Evolutionary conservation across 2,797 vertebrate species (phyloP).

Genomic region (Betta splendens): DNA sequence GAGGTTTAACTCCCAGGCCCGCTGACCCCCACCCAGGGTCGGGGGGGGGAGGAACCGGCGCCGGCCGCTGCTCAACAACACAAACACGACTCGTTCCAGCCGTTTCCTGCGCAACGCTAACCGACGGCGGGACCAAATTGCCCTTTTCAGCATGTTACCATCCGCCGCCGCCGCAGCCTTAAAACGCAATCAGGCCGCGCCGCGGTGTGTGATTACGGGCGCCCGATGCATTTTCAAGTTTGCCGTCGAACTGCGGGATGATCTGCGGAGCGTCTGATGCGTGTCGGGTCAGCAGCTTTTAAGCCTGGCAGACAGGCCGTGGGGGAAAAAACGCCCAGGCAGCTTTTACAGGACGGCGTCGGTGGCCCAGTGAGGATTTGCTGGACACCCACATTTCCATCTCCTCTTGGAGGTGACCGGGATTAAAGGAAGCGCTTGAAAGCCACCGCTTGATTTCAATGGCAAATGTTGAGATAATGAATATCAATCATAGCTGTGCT

Average conservation of each 20-base stretch:
- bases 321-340: conserved; percentile 49
- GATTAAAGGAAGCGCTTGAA: conserved; percentile 40
- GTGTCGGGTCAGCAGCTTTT: conserved; percentile 38
- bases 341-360: conserved; percentile 57
- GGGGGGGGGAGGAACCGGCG: too few relatives aligned
- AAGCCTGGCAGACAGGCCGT: conserved; percentile 43
- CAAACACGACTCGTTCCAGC: conserved; percentile 60
- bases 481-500: conserved; percentile 19
- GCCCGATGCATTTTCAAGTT: conserved; percentile 53
- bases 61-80: conserved; percentile 49
- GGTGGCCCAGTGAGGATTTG: conserved; percentile 37
- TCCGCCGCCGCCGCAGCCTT: conserved; percentile 46
- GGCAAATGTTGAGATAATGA: conserved; percentile 37
- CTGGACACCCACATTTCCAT: conserved; percentile 55
- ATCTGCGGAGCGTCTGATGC: conserved; percentile 27
- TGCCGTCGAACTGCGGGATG: conserved; percentile 42
- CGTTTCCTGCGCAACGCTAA: conserved; percentile 51
- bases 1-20: too few relatives aligned
- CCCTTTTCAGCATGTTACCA: conserved; percentile 52
- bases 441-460: conserved; percentile 35
- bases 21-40: too few relatives aligned
- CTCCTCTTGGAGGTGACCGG: conserved; percentile 21
- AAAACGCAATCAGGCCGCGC: conserved; percentile 47
- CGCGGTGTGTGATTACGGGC: conserved; percentile 49
- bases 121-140: conserved; percentile 60